A percentile compares a stretch with the other conserved stretches of the same genome.
Evolutionary conservation across 2,888 invertebrate species (phyloP).

Genomic region (Protophormia terraenovae): DNA sequence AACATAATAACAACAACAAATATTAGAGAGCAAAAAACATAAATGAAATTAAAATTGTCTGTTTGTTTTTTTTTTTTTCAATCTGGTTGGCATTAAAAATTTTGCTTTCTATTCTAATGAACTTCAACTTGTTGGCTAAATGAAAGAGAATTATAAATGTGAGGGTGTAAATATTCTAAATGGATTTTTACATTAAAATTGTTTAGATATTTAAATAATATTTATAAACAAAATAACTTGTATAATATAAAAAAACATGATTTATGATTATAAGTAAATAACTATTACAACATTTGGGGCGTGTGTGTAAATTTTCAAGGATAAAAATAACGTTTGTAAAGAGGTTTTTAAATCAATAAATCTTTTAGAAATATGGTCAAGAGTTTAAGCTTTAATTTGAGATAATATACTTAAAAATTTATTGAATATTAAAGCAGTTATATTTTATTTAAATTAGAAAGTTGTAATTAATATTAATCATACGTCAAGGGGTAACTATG

Average conservation of each 20-base stretch:
- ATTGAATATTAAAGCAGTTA: background rate
- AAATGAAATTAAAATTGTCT: background rate
- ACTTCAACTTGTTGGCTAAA: slow-evolving; percentile 51
- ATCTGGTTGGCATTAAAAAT: slow-evolving; percentile 13
- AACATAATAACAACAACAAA: background rate
- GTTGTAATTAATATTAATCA: slow-evolving; percentile 23
- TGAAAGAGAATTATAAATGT: slow-evolving; percentile 11
- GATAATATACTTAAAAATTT: background rate
- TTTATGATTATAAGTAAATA: slow-evolving; percentile 11
- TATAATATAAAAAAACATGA: background rate
- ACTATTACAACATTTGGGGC: slow-evolving; percentile 1
- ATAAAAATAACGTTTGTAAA: no score
- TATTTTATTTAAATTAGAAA: background rate
- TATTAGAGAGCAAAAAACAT: background rate
- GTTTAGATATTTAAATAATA: slow-evolving; percentile 3
- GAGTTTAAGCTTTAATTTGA: background rate
- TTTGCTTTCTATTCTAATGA: slow-evolving; percentile 47
- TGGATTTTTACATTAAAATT: slow-evolving; percentile 3
- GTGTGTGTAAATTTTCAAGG: slow-evolving; percentile 3
- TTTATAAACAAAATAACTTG: background rate
- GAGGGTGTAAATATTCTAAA: slow-evolving; percentile 45
- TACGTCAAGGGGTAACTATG: background rate
- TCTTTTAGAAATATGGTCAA: background rate
- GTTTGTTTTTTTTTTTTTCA: background rate
- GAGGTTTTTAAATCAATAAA: background rate